Base-by-base conservation (phyloP, 2,888 invertebrate genomes). In the Antheraea assamensis region DNA sequence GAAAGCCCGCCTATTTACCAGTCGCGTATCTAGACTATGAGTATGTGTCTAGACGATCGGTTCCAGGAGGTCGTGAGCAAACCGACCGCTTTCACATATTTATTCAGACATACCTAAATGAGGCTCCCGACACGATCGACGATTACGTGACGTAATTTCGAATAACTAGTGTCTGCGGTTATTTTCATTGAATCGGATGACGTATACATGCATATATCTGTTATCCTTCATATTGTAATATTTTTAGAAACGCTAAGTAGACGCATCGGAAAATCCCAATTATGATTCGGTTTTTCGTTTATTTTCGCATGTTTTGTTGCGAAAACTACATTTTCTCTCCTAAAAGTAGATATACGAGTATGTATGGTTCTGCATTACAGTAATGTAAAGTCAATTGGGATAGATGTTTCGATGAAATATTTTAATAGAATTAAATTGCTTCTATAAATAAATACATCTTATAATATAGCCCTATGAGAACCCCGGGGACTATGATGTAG, bases 1-100 rank as follows among this genome's bases (percentile, higher is more conserved):
- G 87, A 88, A 90, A 91, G 87, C 89, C 90, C 88, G 85, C 85
- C 87, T 88, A 84, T 91, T 89, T 88, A 86, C 82, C 83, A 83
- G 82, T 82, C 85, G 88, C 88, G 88, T 90, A 90, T 90, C 89
- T 90, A 92, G 90, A 91, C 90, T 90, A 88, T 92, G 90, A 92
- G 88, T 91, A 88, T 86, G 85, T 88, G 93, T 93, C 93, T 93
- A 93, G 93, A 93, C 92, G 87, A 71, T 85, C 87, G 85, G 86
- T 86, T 92, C 89, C 91, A 90, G 92, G 91, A 92, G 92, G 92
- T 92, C 92, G 90, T 85, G 85, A 86, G 89, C 86, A 85, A 86
- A 83, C 82, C 83, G 81, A 78, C 82, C 83, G 90, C 92, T 93
- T 93, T 92, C 92, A 92, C 91, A 87, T 88, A 85, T 87, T 87